phyloP scores from a whole-genome alignment of 2,113 vertebrate species.

The Phaethon lepturus region DNA sequence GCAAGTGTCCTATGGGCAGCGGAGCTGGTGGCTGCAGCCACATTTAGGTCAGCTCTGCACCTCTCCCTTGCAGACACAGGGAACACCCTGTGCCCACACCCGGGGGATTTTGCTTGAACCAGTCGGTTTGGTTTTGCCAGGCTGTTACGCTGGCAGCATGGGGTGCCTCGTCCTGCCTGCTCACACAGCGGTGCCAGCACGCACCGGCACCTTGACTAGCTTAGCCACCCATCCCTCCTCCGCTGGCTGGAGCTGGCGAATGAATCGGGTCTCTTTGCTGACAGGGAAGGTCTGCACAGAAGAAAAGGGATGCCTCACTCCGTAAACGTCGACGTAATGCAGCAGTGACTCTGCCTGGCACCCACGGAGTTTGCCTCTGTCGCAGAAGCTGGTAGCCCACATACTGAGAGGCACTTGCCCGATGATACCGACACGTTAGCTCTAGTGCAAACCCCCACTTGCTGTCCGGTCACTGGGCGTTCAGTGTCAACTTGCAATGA shows the following conservation, averaged over 20 bases:
- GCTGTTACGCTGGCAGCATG: background rate
- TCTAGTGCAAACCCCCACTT: background rate
- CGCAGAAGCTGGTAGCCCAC: background rate
- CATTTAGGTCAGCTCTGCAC: background rate
- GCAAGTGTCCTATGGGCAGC: background rate
- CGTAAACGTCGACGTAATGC: background rate
- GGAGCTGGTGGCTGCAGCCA: background rate
- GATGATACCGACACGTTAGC: rapidly evolving
- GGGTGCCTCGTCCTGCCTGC: background rate
- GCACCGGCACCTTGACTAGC: background rate
- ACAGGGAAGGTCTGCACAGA: background rate
- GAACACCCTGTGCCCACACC: background rate
- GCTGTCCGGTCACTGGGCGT: rapidly evolving
- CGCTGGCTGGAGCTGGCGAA: background rate
- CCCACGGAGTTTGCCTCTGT: background rate
- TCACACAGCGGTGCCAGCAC: background rate
- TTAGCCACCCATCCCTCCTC: background rate
- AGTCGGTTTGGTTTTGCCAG: background rate
- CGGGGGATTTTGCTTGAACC: background rate
- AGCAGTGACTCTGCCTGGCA: background rate
- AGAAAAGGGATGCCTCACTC: background rate
- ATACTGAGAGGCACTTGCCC: background rate
- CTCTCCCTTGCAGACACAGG: background rate
- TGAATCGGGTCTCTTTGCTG: background rate
- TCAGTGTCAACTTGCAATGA: background rate